Evolutionary conservation across 2,113 vertebrate species (phyloP).

Genomic region (Datnioides undecimradiatus): DNA sequence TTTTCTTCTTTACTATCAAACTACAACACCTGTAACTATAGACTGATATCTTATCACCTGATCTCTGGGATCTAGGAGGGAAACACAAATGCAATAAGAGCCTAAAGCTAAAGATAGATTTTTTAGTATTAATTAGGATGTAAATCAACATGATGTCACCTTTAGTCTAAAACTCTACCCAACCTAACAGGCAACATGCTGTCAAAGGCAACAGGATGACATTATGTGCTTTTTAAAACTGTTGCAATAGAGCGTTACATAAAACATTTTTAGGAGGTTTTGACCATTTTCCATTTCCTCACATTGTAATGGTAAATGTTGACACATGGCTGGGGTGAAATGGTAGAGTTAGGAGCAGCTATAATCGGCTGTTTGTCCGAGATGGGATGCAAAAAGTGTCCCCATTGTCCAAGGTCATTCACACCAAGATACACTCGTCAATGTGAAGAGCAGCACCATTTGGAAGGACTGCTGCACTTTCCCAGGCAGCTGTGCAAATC

Average conservation of each 20-base stretch:
- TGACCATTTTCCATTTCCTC: not conserved
- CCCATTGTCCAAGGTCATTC: not conserved
- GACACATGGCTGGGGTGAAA: not conserved
- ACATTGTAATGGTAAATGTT: no score
- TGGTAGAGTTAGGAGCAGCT: not conserved
- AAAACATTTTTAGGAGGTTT: not conserved
- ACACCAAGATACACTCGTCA: not conserved
- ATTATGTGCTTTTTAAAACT: not conserved
- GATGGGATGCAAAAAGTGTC: not conserved
- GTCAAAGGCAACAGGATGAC: not conserved
- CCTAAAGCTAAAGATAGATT: not conserved
- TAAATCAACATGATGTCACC: not conserved
- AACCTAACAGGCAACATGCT: not conserved
- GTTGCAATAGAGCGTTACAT: not conserved
- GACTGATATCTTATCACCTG: not conserved
- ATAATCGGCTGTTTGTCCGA: not conserved
- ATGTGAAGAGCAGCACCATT: not conserved
- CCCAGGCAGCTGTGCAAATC: not conserved
- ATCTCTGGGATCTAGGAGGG: not conserved
- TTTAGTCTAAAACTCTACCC: not conserved
- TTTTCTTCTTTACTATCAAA: not conserved
- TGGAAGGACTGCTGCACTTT: not conserved
- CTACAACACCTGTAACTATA: not conserved
- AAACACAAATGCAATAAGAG: not conserved
- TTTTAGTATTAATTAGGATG: not conserved